phyloP scores from a whole-genome alignment of 2,888 invertebrate genomes.

The Aphidius colemani region DNA sequence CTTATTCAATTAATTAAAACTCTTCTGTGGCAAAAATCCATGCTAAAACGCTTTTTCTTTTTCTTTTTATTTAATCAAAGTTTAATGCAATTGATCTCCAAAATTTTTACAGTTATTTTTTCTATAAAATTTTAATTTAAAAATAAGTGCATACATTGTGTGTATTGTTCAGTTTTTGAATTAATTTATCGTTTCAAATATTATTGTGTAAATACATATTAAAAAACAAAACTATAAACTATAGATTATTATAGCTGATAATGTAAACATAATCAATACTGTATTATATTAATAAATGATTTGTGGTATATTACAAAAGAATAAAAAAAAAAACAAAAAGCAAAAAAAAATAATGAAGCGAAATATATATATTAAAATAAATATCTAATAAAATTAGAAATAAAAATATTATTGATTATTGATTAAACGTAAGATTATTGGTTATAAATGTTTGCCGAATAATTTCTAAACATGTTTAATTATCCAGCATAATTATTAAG shows the following conservation, averaged over 20 bases:
- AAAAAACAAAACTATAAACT: conserved; percentile 44
- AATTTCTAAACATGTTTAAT: conserved; percentile 35
- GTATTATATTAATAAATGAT: conserved; percentile 56
- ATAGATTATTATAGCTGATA: conserved; percentile 52
- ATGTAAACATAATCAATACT: conserved; percentile 57
- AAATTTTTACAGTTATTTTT: background rate
- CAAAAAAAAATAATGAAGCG: conserved; percentile 35
- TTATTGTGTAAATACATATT: conserved; percentile 54
- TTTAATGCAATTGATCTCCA: too few species aligned
- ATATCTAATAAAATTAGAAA: conserved; percentile 28
- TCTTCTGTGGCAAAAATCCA: conserved; percentile 4
- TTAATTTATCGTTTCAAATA: conserved; percentile 43
- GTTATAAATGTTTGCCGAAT: conserved; percentile 39
- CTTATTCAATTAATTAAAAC: background rate
- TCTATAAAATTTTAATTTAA: conserved; percentile 22
- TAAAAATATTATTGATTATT: conserved; percentile 44
- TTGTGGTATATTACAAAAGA: conserved; percentile 51
- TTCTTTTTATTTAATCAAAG: too few species aligned
- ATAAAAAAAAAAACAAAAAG: conserved; percentile 33
- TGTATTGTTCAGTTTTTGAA: conserved; percentile 30
- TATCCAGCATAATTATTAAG: conserved; percentile 35
- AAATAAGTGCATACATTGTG: background rate
- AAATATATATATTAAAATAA: conserved; percentile 32
- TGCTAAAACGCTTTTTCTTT: conserved; percentile 6
- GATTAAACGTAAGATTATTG: conserved; percentile 42